Percentiles rank a stretch among this genome's conserved stretches.
These are phyloP conservation scores for Heliconius nattereri DNA, from an alignment of 1,140 invertebrate genomes.

Conservation along the genomic window DNA sequence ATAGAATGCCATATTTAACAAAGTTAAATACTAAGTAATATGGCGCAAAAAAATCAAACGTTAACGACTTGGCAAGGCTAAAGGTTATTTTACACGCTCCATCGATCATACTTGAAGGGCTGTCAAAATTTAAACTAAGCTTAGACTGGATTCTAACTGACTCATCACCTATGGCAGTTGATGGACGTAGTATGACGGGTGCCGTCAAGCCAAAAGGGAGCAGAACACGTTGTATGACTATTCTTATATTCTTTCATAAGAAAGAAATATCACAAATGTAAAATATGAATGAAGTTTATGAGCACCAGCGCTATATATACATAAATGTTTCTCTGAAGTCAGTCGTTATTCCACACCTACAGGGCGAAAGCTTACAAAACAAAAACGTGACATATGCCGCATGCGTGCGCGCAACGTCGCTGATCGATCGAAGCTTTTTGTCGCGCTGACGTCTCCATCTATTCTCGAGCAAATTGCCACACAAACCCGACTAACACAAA, in stretches of 20 bases:
- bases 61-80: constrained; percentile 14
- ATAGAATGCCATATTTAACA: not conserved
- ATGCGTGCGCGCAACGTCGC: constrained; percentile 57
- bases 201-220: constrained; percentile 8
- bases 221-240: constrained; percentile 4
- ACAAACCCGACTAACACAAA: constrained; percentile 52
- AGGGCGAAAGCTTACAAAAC: constrained; percentile 24
- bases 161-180: constrained; percentile 47
- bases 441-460: constrained; percentile 75
- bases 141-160: constrained; percentile 42
- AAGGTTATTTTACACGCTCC: constrained; percentile 33
- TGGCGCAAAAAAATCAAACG: not conserved
- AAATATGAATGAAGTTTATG: not conserved
- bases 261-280: not conserved
- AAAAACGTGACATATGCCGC: constrained; percentile 31
- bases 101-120: constrained; percentile 50
- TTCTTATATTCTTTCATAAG: not conserved
- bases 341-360: constrained; percentile 22
- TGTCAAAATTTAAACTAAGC: constrained; percentile 53
- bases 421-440: constrained; percentile 79
- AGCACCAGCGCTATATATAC: not conserved
- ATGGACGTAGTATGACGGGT: constrained; percentile 50
- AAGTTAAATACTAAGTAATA: not conserved
- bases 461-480: constrained; percentile 74
- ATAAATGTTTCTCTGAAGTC: not conserved